Evolutionary conservation across 2,113 vertebrate genomes (phyloP).

Genomic region (Canis aureus): DNA sequence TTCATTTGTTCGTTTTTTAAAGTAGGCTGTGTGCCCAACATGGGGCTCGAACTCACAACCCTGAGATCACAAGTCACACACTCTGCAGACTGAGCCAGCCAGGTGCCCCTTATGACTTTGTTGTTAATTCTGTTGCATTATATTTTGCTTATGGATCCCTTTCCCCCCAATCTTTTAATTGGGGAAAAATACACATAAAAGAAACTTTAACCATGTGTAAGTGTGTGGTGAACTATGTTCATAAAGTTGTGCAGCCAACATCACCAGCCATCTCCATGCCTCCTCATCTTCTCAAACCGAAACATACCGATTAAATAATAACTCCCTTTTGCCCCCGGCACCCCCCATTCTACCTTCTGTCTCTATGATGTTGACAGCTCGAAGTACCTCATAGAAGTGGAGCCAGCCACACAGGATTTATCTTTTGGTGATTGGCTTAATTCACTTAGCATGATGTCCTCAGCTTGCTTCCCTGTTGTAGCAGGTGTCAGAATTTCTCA

Average conservation of each 20-base stretch:
- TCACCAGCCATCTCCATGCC: neutral
- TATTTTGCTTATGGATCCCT: neutral
- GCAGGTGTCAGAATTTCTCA: neutral
- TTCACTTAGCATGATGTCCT: neutral
- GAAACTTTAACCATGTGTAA: neutral
- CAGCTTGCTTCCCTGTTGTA: neutral
- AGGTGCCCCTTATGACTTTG: neutral
- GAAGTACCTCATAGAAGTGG: neutral
- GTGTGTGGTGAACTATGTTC: neutral
- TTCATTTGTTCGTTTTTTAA: neutral
- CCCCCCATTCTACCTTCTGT: neutral
- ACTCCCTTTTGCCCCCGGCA: neutral
- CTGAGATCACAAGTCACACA: neutral
- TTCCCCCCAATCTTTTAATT: neutral
- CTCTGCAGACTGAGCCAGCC: neutral
- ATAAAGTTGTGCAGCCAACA: neutral
- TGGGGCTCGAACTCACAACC: neutral
- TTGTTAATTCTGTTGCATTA: neutral
- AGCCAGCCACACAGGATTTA: neutral
- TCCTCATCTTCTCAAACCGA: neutral
- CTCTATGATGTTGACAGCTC: neutral
- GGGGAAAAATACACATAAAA: neutral
- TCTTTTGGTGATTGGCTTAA: neutral
- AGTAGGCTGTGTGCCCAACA: neutral
- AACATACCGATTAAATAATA: neutral